Conservation (phyloP, 1,140 invertebrate genomes). For the Amphibalanus amphitrite region DNA sequence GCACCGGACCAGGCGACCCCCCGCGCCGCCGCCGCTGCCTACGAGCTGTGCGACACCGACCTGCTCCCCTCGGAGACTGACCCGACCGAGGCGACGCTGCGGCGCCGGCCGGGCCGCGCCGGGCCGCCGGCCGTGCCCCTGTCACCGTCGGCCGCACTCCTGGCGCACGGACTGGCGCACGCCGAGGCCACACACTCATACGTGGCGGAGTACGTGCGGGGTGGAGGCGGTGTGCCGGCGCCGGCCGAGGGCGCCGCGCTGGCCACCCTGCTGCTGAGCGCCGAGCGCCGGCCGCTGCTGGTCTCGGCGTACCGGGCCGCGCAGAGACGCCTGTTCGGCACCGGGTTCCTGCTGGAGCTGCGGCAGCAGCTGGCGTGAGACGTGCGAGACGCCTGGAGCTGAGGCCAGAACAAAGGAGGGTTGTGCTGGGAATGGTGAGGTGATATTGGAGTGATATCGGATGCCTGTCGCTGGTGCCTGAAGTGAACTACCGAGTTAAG, state of each 20-base stretch:
- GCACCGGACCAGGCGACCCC: neutral
- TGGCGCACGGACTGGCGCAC: too few species aligned
- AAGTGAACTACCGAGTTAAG: too few species aligned
- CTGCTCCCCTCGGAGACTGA: neutral
- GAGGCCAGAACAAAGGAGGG: too few species aligned
- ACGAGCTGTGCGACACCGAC: neutral
- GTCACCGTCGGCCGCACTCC: too few species aligned
- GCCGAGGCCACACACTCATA: neutral
- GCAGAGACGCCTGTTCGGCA: conserved; percentile 21
- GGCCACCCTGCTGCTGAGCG: conserved; percentile 15
- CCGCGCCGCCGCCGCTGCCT: neutral
- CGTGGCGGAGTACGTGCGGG: neutral
- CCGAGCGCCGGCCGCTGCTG: conserved; percentile 17
- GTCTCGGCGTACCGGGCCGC: conserved; percentile 15
- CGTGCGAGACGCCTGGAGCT: too few species aligned
- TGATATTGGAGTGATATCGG: too few species aligned
- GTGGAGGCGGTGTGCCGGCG: conserved; percentile 13
- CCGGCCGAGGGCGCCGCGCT: conserved; percentile 13
- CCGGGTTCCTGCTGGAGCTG: conserved; percentile 19
- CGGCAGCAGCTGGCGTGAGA: too few species aligned
- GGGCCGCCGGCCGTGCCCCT: neutral
- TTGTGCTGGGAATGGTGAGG: too few species aligned
- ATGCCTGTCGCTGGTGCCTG: too few species aligned
- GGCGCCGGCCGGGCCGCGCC: neutral
- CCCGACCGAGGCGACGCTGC: neutral